Evolutionary conservation across 2,113 vertebrate species (phyloP).

Genomic region (Cygnus buccinator): DNA sequence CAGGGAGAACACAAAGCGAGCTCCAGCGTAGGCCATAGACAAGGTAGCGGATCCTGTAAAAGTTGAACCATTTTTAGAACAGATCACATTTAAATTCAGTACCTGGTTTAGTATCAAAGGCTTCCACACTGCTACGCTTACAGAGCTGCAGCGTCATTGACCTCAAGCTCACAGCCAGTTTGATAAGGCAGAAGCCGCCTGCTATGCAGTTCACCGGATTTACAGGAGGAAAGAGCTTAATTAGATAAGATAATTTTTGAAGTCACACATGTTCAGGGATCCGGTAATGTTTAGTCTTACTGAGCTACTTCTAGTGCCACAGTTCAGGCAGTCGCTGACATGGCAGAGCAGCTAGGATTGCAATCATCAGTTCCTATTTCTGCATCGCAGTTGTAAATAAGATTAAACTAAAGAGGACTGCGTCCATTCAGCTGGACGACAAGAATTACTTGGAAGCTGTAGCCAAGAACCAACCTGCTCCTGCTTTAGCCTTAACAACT

Average conservation of each 20-base stretch:
- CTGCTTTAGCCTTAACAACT: constrained; percentile 97
- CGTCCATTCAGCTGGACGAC: neutral
- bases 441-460: neutral
- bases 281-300: neutral
- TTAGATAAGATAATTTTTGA: neutral
- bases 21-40: constrained; percentile 97
- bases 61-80: neutral
- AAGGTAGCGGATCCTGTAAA: constrained; percentile 92
- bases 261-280: neutral
- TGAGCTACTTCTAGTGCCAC: neutral
- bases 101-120: neutral
- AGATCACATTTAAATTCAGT: rapidly evolving
- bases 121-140: rapidly evolving
- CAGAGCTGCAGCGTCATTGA: neutral
- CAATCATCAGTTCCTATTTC: neutral
- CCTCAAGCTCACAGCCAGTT: neutral
- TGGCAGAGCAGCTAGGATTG: neutral
- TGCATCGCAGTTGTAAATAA: neutral
- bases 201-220: neutral
- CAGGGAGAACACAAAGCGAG: constrained; percentile 94
- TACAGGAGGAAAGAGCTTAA: neutral
- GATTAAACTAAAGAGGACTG: neutral
- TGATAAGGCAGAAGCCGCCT: neutral
- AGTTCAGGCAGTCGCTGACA: neutral
- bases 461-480: constrained; percentile 79